Conservation (phyloP, 2,113 vertebrate genomes). For the Marcusenius ussheri region DNA sequence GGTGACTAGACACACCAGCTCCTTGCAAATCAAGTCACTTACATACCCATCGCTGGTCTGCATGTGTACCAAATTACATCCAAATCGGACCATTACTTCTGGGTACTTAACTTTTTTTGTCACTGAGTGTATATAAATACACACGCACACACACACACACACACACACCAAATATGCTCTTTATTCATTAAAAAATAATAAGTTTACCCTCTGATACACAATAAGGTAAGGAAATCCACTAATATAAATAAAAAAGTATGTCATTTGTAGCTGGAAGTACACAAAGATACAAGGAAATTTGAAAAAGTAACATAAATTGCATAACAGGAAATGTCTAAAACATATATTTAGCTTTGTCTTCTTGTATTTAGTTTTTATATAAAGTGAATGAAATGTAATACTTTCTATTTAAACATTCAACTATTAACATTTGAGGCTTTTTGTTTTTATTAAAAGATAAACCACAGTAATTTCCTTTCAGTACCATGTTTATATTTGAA, state of each 20-base stretch:
- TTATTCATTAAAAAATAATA: background rate
- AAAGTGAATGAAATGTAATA: background rate
- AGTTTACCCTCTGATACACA: background rate
- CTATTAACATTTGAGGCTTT: background rate
- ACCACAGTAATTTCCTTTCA: conserved; percentile 1
- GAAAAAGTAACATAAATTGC: background rate
- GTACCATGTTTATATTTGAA: background rate
- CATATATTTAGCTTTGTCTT: background rate
- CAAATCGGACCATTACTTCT: no score
- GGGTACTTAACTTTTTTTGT: no score
- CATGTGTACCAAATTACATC: no score
- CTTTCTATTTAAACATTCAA: background rate
- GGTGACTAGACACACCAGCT: no score
- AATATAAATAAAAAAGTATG: background rate
- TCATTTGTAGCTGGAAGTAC: background rate
- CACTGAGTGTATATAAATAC: background rate
- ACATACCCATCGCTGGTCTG: no score
- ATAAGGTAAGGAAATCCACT: background rate
- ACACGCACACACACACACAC: no score
- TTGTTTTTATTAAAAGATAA: background rate
- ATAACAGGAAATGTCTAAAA: background rate
- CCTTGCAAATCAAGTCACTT: no score
- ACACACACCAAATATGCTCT: background rate
- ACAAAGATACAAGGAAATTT: background rate
- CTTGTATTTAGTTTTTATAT: background rate